These are phyloP conservation scores for Phylloscopus collybita DNA, from an alignment of 2,797 vertebrate species.

Conservation along the genomic window DNA sequence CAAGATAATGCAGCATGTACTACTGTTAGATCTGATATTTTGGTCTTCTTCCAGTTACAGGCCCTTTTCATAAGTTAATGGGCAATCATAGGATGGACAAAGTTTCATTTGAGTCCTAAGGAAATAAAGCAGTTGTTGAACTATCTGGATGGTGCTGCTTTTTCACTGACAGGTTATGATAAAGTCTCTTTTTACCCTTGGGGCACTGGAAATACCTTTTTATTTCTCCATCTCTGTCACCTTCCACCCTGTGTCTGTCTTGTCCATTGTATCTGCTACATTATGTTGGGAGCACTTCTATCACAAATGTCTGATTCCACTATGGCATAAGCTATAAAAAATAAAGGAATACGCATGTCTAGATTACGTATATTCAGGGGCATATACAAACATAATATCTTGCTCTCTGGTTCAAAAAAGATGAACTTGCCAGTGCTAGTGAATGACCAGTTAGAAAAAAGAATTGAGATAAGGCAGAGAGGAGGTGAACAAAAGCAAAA, in stretches of 20 bases:
- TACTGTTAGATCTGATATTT: neutral
- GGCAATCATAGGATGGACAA: slow-evolving; percentile 64
- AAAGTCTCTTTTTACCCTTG: neutral
- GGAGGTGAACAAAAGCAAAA: slow-evolving; percentile 48
- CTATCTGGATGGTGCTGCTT: neutral
- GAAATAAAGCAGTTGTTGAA: neutral
- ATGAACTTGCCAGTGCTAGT: slow-evolving; percentile 36
- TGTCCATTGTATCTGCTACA: neutral
- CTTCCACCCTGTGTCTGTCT: neutral
- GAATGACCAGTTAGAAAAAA: slow-evolving; percentile 60
- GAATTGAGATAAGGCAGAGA: slow-evolving; percentile 41
- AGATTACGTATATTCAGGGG: slow-evolving; percentile 61
- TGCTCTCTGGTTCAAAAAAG: slow-evolving; percentile 53
- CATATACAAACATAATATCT: slow-evolving; percentile 12
- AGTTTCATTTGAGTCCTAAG: slow-evolving; percentile 34
- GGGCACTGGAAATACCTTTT: neutral
- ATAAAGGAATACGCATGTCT: neutral
- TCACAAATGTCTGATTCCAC: neutral
- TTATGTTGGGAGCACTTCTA: neutral
- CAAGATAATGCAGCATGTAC: neutral
- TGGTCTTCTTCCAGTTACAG: neutral
- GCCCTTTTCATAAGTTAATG: slow-evolving; percentile 54
- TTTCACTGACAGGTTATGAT: neutral
- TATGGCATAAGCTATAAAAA: neutral
- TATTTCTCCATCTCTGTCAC: neutral